Base-by-base conservation (phyloP, 2,888 invertebrate genomes). In the Dolichopus griseipennis region DNA sequence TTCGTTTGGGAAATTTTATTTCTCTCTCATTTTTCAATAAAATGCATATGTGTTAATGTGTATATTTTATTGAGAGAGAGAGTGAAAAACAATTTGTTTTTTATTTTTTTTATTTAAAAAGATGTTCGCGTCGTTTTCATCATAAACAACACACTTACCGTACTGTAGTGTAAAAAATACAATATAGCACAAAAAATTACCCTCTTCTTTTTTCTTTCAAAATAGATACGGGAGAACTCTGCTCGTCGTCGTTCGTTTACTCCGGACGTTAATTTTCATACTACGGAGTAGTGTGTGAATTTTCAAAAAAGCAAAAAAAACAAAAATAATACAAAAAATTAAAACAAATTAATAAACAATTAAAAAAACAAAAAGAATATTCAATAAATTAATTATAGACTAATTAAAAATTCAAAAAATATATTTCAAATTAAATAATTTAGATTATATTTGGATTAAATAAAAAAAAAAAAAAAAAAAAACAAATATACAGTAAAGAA, bases 161-260 rank as follows among this genome's bases (percentile, higher is more conserved):
- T n/a, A n/a, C n/a, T n/a, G n/a, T n/a, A n/a, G n/a, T n/a, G n/a
- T n/a, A n/a, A n/a, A n/a, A n/a, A n/a, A n/a, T 43, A 43, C 43
- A 7, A 43, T 15, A 52, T 18, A 18, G 52, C 6, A 52, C 9
- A 52, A 52, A 27, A 27, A 27, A 27, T 27, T 27, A 27, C 27
- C 27, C 27, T 27, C 27, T 27, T 27, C 27, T 27, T 27, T 27
- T 27, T 15, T 52, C 52, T 52, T 52, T 52, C n/a, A 18, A 52
- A 52, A 52, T 52, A 52, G 52, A 52, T 52, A 52, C 52, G 52
- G n/a, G 52, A 52, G 52, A 52, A 52, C 52, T 52, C 52, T 52
- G 52, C 6, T 52, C 52, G 52, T 52, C 52, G 52, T n/a, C n/a
- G 52, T 52, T 52, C 52, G 52, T 52, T 52, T 52, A 15, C 52